These are phyloP conservation scores for Cinclus cinclus DNA, from an alignment of 2,113 vertebrate species.

Conservation along the genomic window DNA sequence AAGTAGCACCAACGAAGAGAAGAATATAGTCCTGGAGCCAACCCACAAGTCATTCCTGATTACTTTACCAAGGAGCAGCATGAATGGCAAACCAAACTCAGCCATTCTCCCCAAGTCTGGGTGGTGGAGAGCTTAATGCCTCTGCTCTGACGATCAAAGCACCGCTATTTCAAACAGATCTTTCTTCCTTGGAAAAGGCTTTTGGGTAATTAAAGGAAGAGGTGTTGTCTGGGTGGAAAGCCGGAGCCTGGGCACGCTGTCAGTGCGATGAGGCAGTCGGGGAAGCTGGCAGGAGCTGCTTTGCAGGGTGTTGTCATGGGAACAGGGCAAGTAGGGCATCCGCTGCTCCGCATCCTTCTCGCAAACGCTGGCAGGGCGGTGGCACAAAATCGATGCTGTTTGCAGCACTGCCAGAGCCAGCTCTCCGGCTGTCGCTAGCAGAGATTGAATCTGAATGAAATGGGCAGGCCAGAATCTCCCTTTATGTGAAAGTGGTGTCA, in stretches of 20 bases:
- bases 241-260: neutral
- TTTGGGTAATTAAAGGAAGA: neutral
- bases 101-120: neutral
- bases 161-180: neutral
- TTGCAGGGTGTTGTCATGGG: constrained; percentile 59
- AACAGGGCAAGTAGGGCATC: constrained; percentile 64
- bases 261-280: neutral
- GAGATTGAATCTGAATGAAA: neutral
- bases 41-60: neutral
- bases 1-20: neutral
- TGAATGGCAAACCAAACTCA: neutral
- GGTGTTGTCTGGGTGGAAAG: neutral
- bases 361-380: neutral
- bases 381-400: neutral
- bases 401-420: neutral
- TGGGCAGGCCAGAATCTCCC: neutral
- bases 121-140: neutral
- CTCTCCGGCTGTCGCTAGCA: neutral
- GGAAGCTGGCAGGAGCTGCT: neutral
- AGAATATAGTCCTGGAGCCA: neutral
- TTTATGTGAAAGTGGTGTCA: neutral
- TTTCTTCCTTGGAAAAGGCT: neutral
- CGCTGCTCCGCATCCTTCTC: neutral
- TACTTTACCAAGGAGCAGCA: neutral
- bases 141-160: neutral